Evolutionary conservation across 2,888 invertebrate genomes (phyloP).

Genomic region (Eledone cirrhosa): DNA sequence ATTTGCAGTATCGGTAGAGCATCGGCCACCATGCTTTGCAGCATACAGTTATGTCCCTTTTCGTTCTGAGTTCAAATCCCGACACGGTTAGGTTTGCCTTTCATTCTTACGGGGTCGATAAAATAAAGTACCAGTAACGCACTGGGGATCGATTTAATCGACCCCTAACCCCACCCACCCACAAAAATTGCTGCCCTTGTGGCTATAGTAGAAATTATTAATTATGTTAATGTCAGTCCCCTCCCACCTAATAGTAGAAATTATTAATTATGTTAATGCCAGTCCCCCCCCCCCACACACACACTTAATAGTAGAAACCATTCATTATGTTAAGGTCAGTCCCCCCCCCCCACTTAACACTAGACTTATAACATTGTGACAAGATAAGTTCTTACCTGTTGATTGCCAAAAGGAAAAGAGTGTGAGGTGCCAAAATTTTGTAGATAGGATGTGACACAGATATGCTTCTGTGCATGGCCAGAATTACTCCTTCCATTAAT

Average conservation of each 20-base stretch:
- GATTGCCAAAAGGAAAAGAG: conserved; percentile 68
- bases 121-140: too few relatives aligned
- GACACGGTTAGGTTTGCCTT: too few relatives aligned
- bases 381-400: conserved; percentile 63
- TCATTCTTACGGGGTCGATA: too few relatives aligned
- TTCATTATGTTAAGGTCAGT: not conserved
- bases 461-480: conserved; percentile 67
- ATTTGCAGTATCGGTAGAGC: too few relatives aligned
- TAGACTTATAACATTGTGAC: not conserved
- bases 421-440: conserved; percentile 68
- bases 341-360: not conserved
- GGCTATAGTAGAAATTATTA: not conserved
- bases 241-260: not conserved
- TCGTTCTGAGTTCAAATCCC: too few relatives aligned
- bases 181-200: too few relatives aligned
- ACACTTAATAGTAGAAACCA: not conserved
- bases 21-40: too few relatives aligned
- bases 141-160: too few relatives aligned
- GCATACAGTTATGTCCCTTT: too few relatives aligned
- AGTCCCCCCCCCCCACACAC: too few relatives aligned
- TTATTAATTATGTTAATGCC: not conserved
- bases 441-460: conserved; percentile 68
- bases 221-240: not conserved
- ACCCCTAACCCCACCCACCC: too few relatives aligned
- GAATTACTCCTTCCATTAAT: conserved; percentile 68